Conservation (phyloP, 2,113 vertebrate species). For the Capreolus pygargus region DNA sequence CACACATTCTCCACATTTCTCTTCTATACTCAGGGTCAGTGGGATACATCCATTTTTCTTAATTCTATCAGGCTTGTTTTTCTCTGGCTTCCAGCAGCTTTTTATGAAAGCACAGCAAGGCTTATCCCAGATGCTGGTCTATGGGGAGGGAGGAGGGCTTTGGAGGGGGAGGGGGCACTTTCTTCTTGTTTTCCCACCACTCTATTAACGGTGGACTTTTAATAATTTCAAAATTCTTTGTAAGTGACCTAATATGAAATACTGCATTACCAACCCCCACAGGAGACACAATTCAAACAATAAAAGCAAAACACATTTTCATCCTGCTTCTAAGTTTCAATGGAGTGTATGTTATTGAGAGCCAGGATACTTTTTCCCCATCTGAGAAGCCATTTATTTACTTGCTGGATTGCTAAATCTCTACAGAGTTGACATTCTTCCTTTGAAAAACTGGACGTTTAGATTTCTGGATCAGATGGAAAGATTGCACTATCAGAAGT, state of each 20-base stretch:
- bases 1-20: not conserved
- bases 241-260: not conserved
- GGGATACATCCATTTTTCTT: slow-evolving; percentile 47
- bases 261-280: not conserved
- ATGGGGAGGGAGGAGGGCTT: not conserved
- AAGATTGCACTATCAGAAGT: not conserved
- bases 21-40: slow-evolving; percentile 27
- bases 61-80: slow-evolving; percentile 29
- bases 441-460: not conserved
- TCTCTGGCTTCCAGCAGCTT: slow-evolving; percentile 26
- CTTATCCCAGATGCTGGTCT: not conserved
- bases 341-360: not conserved
- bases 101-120: slow-evolving; percentile 12
- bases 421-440: not conserved
- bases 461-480: not conserved
- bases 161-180: not conserved
- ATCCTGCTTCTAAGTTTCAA: not conserved
- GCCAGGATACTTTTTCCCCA: not conserved
- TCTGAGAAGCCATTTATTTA: not conserved
- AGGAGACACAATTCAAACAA: not conserved
- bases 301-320: not conserved
- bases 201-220: not conserved
- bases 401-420: not conserved
- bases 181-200: not conserved
- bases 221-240: not conserved